phyloP scores from a whole-genome alignment of 2,797 vertebrate genomes.

The Acrossocheilus wenchowensis region DNA sequence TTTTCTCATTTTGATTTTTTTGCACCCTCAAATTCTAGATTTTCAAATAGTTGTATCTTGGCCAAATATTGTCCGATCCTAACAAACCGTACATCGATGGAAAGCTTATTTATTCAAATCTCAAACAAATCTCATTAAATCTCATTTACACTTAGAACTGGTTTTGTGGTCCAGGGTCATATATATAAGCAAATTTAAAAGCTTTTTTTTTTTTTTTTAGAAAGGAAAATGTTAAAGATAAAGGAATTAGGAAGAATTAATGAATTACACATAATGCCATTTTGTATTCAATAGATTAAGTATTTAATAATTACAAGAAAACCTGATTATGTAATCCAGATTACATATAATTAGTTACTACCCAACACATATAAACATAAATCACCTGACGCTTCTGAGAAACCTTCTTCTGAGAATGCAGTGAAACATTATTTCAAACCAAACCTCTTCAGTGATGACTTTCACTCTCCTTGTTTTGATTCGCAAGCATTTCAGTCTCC shows the following conservation, averaged over 20 bases:
- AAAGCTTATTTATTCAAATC: too few relatives aligned
- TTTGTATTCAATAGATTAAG: neutral
- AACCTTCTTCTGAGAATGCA: neutral
- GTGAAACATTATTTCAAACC: neutral
- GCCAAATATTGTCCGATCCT: too few relatives aligned
- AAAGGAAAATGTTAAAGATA: neutral
- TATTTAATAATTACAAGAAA: neutral
- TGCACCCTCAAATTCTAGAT: too few relatives aligned
- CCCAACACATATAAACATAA: too few relatives aligned
- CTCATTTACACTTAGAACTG: too few relatives aligned
- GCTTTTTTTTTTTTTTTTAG: neutral
- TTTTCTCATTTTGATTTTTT: too few relatives aligned
- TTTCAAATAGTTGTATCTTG: too few relatives aligned
- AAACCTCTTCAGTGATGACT: neutral
- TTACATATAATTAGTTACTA: neutral
- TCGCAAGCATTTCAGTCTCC: conserved; percentile 59
- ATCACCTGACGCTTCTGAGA: neutral
- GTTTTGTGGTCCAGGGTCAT: too few relatives aligned
- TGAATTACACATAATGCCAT: neutral
- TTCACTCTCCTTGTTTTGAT: conserved; percentile 10
- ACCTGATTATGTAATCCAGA: neutral
- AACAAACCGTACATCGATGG: too few relatives aligned
- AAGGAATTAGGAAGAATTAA: neutral
- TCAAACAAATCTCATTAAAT: too few relatives aligned
- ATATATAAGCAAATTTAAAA: too few relatives aligned